phyloP scores from a whole-genome alignment of 2,888 invertebrate species.

The Cephus sareptanus region DNA sequence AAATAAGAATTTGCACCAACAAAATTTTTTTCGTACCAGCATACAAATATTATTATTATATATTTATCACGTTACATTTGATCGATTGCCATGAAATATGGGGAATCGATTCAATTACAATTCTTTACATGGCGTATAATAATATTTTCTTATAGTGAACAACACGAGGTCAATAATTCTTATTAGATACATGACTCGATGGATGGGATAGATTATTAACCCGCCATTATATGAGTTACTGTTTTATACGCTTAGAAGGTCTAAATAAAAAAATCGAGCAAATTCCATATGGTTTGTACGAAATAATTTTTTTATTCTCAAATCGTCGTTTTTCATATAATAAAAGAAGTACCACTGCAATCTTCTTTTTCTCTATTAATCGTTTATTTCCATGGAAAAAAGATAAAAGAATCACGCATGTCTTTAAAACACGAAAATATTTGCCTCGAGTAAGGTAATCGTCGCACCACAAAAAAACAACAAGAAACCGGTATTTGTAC shows the following conservation, averaged over 20 bases:
- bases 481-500: slow-evolving; percentile 26
- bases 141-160: not conserved
- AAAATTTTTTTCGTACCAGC: not conserved
- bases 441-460: not conserved
- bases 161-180: not conserved
- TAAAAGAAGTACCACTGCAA: not conserved
- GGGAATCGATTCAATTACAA: not conserved
- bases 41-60: not conserved
- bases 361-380: not conserved
- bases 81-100: not conserved
- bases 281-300: not conserved
- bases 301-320: not conserved
- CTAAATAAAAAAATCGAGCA: not conserved
- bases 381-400: not conserved
- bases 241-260: not conserved
- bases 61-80: not conserved
- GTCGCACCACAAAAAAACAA: not conserved
- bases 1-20: not conserved
- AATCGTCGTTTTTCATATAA: not conserved
- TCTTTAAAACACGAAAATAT: not conserved
- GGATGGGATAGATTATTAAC: not conserved
- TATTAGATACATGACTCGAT: not conserved
- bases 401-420: not conserved
- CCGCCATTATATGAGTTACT: not conserved
- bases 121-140: not conserved